Evolutionary conservation across 2,113 vertebrate species (phyloP), one percentile per base, ranked within the genome.

Genomic region (Tragulus kanchil): DNA sequence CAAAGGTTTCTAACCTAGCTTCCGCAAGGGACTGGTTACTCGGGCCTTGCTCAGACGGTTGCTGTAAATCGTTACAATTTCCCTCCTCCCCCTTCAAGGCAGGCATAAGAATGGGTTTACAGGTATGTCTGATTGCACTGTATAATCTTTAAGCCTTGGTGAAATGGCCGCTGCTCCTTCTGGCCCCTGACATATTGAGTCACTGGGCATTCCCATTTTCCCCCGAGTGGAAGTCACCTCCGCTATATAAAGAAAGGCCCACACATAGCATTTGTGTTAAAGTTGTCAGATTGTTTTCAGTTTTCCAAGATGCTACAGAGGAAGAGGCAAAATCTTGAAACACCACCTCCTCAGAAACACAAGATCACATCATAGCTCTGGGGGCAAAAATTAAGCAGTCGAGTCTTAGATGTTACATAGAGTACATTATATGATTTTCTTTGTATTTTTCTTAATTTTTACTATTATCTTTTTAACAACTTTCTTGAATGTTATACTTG

Each of bases 401-500:
- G 61, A 19, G 5, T 62, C 25, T 94, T 64, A n/a, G 31, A 61
- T 59, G 75, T 45, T n/a, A 48, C 9, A 13, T 12, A 42, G 19
- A 13, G 42, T 81, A 71, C 85, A 86, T 78, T 89, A 45, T 64
- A 71, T 84, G 89, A 50, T 14, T 25, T n/a, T n/a, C 54, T 21
- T 52, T 26, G 23, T 54, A 12, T 64, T 92, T 21, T 85, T 67
- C 50, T 89, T 69, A 69, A 79, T 71, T 79, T 77, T 94, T 92
- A 31, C 71, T 71, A 78, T 96, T 88, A 73, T 91, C 23, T 81
- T 78, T 84, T 88, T 95, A 84, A 42, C 19, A 58, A 50, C 48
- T 96, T 94, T 91, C 42, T 85, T 97, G 92, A 85, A 59, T 81
- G 94, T 48, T 92, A 10, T 91, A 94, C 96, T 93, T 96, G 36